phyloP scores from a whole-genome alignment of 2,888 invertebrate genomes.

The Luperina testacea region DNA sequence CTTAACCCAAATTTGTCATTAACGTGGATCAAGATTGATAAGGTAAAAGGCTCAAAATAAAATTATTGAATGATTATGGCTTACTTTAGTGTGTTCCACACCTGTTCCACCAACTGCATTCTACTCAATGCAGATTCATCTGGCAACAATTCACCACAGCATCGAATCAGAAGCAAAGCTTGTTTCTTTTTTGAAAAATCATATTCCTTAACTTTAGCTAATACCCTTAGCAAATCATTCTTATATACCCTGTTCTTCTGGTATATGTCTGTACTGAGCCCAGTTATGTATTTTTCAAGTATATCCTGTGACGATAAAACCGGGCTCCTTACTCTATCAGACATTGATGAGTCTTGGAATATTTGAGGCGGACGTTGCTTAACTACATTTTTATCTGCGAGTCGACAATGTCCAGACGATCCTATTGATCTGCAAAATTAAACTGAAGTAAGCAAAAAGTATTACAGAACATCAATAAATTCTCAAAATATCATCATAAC shows the following conservation, averaged over 20 bases:
- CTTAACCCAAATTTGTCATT: background rate
- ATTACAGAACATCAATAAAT: constrained; percentile 1
- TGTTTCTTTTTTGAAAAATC: constrained; percentile 85
- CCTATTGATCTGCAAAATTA: constrained; percentile 44
- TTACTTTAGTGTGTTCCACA: constrained; percentile 90
- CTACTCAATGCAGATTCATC: constrained; percentile 86
- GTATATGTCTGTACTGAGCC: constrained; percentile 82
- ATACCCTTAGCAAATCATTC: constrained; percentile 82
- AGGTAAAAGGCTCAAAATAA: background rate
- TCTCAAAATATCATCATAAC: constrained; percentile 64
- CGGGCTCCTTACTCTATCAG: constrained; percentile 19
- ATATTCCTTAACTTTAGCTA: constrained; percentile 80
- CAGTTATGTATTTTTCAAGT: constrained; percentile 82
- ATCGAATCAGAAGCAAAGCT: constrained; percentile 87
- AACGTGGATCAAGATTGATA: background rate
- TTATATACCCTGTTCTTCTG: constrained; percentile 86
- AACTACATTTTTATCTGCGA: constrained; percentile 16
- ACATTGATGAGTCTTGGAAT: background rate
- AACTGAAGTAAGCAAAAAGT: background rate
- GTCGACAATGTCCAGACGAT: background rate
- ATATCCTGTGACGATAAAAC: constrained; percentile 74
- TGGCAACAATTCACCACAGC: constrained; percentile 89
- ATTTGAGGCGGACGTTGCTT: constrained; percentile 15
- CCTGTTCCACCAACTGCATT: constrained; percentile 85
- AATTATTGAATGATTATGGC: constrained; percentile 29